phyloP scores from a whole-genome alignment of 2,888 invertebrate genomes.

The Drosophila percnosoma region DNA sequence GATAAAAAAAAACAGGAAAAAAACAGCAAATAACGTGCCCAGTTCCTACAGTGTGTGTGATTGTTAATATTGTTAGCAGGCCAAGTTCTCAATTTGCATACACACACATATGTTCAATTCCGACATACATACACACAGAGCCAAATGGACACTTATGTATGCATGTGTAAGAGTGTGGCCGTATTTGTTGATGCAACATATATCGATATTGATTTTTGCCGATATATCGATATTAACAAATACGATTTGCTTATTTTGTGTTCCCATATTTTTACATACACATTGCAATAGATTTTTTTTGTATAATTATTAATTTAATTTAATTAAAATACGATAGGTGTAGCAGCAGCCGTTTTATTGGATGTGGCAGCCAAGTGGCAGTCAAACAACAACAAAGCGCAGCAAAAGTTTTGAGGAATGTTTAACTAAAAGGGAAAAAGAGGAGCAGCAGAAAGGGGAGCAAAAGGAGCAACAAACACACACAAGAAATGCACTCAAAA shows the following conservation, averaged over 20 bases:
- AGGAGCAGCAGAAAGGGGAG: background rate
- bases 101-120: background rate
- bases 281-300: background rate
- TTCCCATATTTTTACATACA: background rate
- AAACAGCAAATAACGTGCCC: background rate
- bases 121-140: background rate
- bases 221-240: background rate
- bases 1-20: background rate
- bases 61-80: background rate
- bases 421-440: background rate
- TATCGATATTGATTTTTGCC: background rate
- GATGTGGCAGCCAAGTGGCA: background rate
- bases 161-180: background rate
- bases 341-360: background rate
- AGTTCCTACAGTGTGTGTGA: background rate
- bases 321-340: background rate
- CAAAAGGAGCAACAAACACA: background rate
- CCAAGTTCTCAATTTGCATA: background rate
- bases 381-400: background rate
- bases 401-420: background rate
- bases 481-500: background rate
- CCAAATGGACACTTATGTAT: background rate
- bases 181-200: background rate
- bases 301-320: background rate
- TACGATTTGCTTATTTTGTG: background rate